These are phyloP conservation scores for Montipora capricornis DNA, from an alignment of 64 coral and sea anemone genomes.

Conservation along the genomic window DNA sequence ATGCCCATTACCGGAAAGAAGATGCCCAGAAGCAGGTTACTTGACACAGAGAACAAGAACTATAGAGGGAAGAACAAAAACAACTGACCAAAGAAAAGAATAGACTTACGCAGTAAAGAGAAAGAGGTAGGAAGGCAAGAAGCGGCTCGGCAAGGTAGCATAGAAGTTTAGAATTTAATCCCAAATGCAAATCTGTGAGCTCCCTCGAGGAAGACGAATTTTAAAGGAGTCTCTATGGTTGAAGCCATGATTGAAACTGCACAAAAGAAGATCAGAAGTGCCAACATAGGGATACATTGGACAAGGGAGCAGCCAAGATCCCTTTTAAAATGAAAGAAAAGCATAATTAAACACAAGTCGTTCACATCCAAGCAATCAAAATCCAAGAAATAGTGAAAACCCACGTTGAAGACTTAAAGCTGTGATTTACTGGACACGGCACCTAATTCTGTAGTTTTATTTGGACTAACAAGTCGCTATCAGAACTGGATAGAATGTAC, in stretches of 20 bases:
- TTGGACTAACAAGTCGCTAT: no score
- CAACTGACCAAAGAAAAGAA: neutral
- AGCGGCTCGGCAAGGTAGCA: constrained; percentile 23
- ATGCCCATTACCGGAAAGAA: constrained; percentile 39
- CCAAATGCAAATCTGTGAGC: constrained; percentile 49
- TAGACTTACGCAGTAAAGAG: neutral
- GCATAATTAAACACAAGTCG: no score
- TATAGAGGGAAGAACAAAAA: neutral
- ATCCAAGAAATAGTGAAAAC: no score
- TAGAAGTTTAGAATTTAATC: constrained; percentile 45
- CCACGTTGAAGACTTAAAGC: no score
- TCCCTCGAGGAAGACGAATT: constrained; percentile 67
- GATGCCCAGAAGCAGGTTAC: constrained; percentile 11
- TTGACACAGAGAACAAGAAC: constrained; percentile 18
- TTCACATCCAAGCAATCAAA: no score
- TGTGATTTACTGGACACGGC: no score
- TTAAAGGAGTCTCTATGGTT: constrained; percentile 65
- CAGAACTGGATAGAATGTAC: no score
- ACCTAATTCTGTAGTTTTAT: no score
- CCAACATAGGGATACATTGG: constrained; percentile 37
- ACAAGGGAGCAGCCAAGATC: constrained; percentile 59
- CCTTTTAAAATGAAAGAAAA: constrained; percentile 27
- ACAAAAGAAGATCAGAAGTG: constrained; percentile 59
- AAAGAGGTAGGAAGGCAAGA: constrained; percentile 62
- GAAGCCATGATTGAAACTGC: constrained; percentile 61